Evolutionary conservation across 1,140 invertebrate species (phyloP).

Genomic region (Heliothis virescens): DNA sequence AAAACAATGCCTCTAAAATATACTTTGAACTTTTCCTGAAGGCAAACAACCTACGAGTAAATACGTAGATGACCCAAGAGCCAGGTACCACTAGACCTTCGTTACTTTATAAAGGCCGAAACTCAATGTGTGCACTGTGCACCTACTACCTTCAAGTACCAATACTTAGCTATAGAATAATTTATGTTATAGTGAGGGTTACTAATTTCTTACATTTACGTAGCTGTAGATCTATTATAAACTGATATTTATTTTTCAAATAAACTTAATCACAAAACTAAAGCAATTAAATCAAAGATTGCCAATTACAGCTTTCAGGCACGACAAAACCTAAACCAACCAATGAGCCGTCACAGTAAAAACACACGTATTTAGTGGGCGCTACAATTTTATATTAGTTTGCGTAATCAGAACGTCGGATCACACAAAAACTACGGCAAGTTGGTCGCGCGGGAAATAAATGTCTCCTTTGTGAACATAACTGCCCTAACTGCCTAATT

Average conservation of each 20-base stretch:
- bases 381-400: conserved; percentile 48
- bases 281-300: not conserved
- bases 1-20: no score
- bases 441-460: conserved; percentile 51
- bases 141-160: no score
- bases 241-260: not conserved
- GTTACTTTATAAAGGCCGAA: no score
- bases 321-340: not conserved
- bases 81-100: no score
- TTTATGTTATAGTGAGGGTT: no score
- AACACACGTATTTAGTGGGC: conserved; percentile 17
- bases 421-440: conserved; percentile 52
- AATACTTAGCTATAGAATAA: no score
- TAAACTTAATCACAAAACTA: not conserved
- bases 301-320: conserved; percentile 15
- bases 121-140: no score
- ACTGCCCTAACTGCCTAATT: conserved; percentile 59
- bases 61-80: no score
- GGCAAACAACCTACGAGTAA: no score
- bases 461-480: conserved; percentile 57
- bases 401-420: conserved; percentile 42
- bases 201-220: no score
- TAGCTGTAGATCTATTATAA: no score
- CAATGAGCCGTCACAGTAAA: not conserved
- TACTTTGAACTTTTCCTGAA: no score